phyloP scores from a whole-genome alignment of 1,140 invertebrate species.

The Zaprionus ghesquierei region DNA sequence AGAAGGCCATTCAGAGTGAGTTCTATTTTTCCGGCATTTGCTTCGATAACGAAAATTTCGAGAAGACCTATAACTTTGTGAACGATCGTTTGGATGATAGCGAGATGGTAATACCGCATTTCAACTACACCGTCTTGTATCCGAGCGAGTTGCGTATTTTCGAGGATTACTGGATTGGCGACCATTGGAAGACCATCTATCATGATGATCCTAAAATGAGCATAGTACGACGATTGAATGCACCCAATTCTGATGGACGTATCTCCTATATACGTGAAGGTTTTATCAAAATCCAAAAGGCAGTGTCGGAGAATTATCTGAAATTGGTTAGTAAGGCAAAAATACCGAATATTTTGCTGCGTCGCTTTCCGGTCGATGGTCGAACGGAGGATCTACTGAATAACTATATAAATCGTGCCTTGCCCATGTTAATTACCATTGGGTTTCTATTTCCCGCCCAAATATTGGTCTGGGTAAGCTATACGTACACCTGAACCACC shows the following conservation, averaged over 20 bases:
- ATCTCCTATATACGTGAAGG: conserved; percentile 60
- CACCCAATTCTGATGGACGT: conserved; percentile 29
- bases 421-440: conserved; percentile 44
- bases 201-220: conserved; percentile 27
- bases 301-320: conserved; percentile 43
- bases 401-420: not conserved
- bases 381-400: conserved; percentile 33
- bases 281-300: conserved; percentile 51
- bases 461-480: conserved; percentile 46
- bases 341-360: conserved; percentile 30
- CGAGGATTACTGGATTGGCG: conserved; percentile 2
- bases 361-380: conserved; percentile 50
- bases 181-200: conserved; percentile 60
- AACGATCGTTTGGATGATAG: not conserved
- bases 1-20: not conserved
- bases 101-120: not conserved
- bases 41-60: conserved; percentile 2
- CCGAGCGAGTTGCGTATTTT: conserved; percentile 54
- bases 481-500: not conserved
- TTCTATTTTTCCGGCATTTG: conserved; percentile 54
- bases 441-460: conserved; percentile 60
- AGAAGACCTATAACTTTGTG: not conserved
- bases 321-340: not conserved
- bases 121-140: conserved; percentile 48
- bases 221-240: conserved; percentile 11